Evolutionary conservation across 2,113 vertebrate genomes (phyloP).

Genomic region (Trichomycterus rosablanca): DNA sequence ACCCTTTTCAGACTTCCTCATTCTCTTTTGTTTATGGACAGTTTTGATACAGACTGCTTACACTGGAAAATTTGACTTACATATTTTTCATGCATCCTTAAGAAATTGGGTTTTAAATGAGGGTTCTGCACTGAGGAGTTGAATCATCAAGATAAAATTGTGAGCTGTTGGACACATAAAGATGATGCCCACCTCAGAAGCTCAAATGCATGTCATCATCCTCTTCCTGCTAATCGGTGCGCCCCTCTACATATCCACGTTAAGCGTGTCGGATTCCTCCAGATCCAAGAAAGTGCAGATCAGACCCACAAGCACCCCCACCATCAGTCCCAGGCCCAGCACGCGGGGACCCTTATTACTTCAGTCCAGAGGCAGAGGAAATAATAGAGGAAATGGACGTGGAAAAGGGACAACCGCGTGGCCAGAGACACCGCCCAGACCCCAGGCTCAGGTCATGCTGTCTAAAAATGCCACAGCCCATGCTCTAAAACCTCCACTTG

Average conservation of each 20-base stretch:
- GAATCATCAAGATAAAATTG: slow-evolving; percentile 67
- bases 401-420: slow-evolving; percentile 26
- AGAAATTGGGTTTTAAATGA: slow-evolving; percentile 55
- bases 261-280: slow-evolving; percentile 52
- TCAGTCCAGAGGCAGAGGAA: slow-evolving; percentile 26
- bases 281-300: slow-evolving; percentile 24
- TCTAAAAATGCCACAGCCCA: slow-evolving; percentile 63
- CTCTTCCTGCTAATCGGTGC: slow-evolving; percentile 63
- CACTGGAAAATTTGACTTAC: slow-evolving; percentile 39
- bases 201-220: slow-evolving; percentile 62
- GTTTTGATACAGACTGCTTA: slow-evolving; percentile 34
- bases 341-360: slow-evolving; percentile 24
- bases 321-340: slow-evolving; percentile 39
- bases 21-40: slow-evolving; percentile 15
- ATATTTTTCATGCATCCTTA: slow-evolving; percentile 53
- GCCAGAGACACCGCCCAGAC: slow-evolving; percentile 59
- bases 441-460: slow-evolving; percentile 67
- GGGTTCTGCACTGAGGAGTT: slow-evolving; percentile 56
- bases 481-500: slow-evolving; percentile 63
- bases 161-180: slow-evolving; percentile 71
- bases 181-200: slow-evolving; percentile 69
- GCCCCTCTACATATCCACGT: slow-evolving; percentile 53
- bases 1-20: not conserved
- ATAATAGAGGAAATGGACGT: slow-evolving; percentile 7
- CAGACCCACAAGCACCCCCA: slow-evolving; percentile 29